phyloP scores from a whole-genome alignment of 2,888 invertebrate species.

The Helicoverpa assulta region DNA sequence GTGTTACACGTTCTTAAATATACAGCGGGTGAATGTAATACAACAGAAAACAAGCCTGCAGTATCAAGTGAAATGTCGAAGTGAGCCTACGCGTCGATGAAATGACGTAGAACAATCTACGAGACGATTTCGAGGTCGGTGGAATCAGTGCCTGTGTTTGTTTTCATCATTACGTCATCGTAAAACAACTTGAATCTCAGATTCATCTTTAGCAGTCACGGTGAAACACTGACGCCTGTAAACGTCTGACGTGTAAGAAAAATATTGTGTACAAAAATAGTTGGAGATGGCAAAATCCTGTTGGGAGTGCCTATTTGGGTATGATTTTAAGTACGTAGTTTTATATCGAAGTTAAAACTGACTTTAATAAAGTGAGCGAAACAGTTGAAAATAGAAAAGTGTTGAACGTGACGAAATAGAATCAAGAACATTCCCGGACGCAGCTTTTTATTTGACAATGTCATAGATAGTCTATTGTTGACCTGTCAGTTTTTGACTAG shows the following conservation, averaged over 20 bases:
- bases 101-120: conserved; percentile 65
- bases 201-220: conserved; percentile 67
- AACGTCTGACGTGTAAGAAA: conserved; percentile 64
- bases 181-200: conserved; percentile 70
- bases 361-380: neutral
- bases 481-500: conserved; percentile 29
- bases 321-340: conserved; percentile 69
- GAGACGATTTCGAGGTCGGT: conserved; percentile 76
- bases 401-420: conserved; percentile 35
- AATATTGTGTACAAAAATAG: conserved; percentile 64
- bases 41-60: conserved; percentile 50
- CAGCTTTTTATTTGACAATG: conserved; percentile 57
- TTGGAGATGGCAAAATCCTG: conserved; percentile 84
- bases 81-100: conserved; percentile 68
- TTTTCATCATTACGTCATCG: conserved; percentile 86
- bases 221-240: conserved; percentile 63
- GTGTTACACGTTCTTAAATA: conserved; percentile 37
- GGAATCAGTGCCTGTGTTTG: conserved; percentile 72
- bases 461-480: conserved; percentile 28
- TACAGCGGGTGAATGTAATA: conserved; percentile 44
- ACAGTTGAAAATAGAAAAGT: conserved; percentile 5
- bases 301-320: conserved; percentile 85
- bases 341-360: conserved; percentile 14
- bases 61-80: conserved; percentile 72
- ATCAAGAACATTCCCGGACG: conserved; percentile 52